Percentiles rank a stretch among this genome's conserved stretches.
Conservation (phyloP, 1,140 invertebrate species). For the Lycorma delicatula region DNA sequence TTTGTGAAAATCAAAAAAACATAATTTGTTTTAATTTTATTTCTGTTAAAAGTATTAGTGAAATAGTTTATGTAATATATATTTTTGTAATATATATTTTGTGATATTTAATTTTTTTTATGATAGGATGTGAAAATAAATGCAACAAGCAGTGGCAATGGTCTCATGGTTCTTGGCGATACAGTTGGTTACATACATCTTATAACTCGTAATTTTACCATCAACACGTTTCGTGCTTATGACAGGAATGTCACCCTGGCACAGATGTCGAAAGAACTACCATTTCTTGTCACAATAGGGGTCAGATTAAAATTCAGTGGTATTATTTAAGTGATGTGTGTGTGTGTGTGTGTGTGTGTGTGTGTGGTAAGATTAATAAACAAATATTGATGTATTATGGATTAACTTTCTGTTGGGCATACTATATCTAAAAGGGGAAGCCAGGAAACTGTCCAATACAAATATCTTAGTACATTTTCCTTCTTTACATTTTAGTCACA, state of each 20-base stretch:
- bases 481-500: background rate
- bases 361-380: too few species aligned
- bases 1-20: background rate
- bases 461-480: background rate
- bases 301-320: too few species aligned
- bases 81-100: background rate
- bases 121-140: slow-evolving; percentile 61
- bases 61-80: background rate
- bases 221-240: slow-evolving; percentile 71
- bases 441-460: background rate
- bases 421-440: background rate
- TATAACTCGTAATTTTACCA: slow-evolving; percentile 62
- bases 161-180: slow-evolving; percentile 73
- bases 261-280: slow-evolving; percentile 68
- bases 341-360: too few species aligned
- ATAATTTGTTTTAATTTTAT: background rate
- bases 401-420: too few species aligned
- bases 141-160: slow-evolving; percentile 71
- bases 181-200: slow-evolving; percentile 67
- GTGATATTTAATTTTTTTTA: too few species aligned
- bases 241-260: slow-evolving; percentile 60
- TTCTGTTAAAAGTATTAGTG: background rate
- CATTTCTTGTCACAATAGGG: slow-evolving; percentile 73
- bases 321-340: too few species aligned
- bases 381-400: too few species aligned